Evolutionary conservation across 2,113 vertebrate species (phyloP), one percentile per base, ranked within the genome.

Genomic region (Gavia stellata): DNA sequence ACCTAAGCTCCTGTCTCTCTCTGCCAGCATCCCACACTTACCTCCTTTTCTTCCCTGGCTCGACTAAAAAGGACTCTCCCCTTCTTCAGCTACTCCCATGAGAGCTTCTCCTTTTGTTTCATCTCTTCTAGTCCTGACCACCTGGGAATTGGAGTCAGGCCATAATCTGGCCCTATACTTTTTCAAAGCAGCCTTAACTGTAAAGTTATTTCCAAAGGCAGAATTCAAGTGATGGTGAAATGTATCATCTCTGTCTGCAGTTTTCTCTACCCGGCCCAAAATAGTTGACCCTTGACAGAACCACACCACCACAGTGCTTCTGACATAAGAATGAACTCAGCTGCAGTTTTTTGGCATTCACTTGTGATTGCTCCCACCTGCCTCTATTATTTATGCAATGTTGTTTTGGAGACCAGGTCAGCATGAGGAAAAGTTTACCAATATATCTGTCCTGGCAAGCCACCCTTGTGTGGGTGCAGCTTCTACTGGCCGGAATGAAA

Each of bases 361-460:
- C 40, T 94, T 85, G 25, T 29, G 55, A 92, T 89, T 94, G 36
- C 70, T 94, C 70, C 94, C 91, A 91, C 91, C 94, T 96, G 90
- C 68, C 70, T 94, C 49, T 72, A 82, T 94, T 94, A 97, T 97
- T 96, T 91, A 79, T 70, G 26, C 40, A 85, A 94, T 56, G 20
- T 20, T 97, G 84, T 89, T 97, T 94, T 95, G 84, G 92, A 95
- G 91, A 94, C 70, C 78, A 92, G 74, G 91, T 96, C 81, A 97
- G 50, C 58, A 75, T 28, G 38, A 86, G 91, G 91, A 84, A 96
- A 94, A 93, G 56, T 86, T 96, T 94, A 93, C 81, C 83, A 72
- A 38, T 85, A 56, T 78, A 87, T 81, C 61, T 65, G 29, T 75
- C 44, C 56, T 94, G 94, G 83, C 52, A 93, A 94, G 14, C 5